Evolutionary conservation across 2,797 vertebrate species (phyloP), one percentile per base, ranked within the genome.

Genomic region (Pelodytes ibericus): DNA sequence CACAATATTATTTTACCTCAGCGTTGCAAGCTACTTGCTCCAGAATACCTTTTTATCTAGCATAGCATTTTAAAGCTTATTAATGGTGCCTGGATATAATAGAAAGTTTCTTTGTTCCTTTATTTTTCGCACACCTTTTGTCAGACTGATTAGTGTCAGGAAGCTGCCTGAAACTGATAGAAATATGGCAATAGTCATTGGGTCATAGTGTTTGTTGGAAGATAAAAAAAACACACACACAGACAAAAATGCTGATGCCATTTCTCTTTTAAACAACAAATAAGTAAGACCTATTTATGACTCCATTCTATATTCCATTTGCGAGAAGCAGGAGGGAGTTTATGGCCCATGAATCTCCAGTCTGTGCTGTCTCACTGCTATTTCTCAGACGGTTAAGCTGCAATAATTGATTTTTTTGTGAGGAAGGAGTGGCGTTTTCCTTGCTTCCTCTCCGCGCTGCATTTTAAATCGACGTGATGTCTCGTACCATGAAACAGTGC

Each of bases 381-480:
- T 78, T 78, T 72, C 75, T 72, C 70, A 78, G 74, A 76, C 74
- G 67, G 75, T 78, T 78, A 78, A 78, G 62, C 75, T 78, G 75
- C 75, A 78, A 78, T 78, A 78, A 78, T 72, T 78, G 70, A 78
- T 78, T 78, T 78, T 71, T 72, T 78, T 78, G 62, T 67, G 75
- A 72, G 27, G 56, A 44, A 56, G 75, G 75, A 78, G 75, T 67
- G 75, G 70, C 75, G 59, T 78, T 78, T 72, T 67, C 69, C 51
- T 49, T 65, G 33, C 39, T 15, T 59, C 75, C 71, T 65, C 51
- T 36, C 41, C 24, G 20, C 20, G 62, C 60, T 67, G 69, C 75
- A 72, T 72, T 78, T 72, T 78, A 72, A 72, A 67, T 67, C 7
- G 53, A 78, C 69, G 56, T 67, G 62, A 72, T 72, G 75, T 78